Percentiles rank a stretch among this genome's conserved stretches.
These are phyloP conservation scores for Poeciliopsis prolifica DNA, from an alignment of 2,113 vertebrate genomes.

Conservation along the genomic window DNA sequence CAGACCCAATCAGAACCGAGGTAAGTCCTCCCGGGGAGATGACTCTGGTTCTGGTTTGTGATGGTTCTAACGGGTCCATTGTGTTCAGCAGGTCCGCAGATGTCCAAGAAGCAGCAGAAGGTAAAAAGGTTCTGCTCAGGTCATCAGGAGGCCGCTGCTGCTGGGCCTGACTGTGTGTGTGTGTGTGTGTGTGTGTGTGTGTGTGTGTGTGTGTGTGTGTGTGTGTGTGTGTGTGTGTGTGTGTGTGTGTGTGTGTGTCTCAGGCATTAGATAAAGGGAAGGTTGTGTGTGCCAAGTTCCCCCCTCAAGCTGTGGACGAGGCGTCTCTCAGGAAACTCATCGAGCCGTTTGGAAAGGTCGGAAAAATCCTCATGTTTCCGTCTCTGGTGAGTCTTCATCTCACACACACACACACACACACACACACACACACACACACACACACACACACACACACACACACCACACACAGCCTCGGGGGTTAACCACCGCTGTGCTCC, in stretches of 20 bases:
- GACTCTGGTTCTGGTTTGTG: background rate
- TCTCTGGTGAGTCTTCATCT: conserved; percentile 60
- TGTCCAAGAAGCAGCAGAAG: conserved; percentile 34
- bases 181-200: too few species aligned
- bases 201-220: conserved; percentile 6
- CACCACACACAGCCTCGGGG: too few species aligned
- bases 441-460: too few species aligned
- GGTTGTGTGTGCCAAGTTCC: conserved; percentile 76
- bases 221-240: too few species aligned
- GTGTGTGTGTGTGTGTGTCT: too few species aligned
- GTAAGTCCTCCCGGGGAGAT: conserved; percentile 5
- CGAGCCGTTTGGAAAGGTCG: conserved; percentile 65
- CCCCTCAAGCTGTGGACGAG: conserved; percentile 63
- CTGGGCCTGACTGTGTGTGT: too few species aligned
- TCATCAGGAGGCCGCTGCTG: background rate
- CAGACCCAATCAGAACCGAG: conserved; percentile 9
- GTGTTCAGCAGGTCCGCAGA: conserved; percentile 9
- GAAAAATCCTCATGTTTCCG: conserved; percentile 72
- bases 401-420: background rate
- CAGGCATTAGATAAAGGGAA: conserved; percentile 41
- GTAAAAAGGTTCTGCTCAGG: background rate
- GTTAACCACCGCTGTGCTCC: too few species aligned
- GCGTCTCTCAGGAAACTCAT: conserved; percentile 59
- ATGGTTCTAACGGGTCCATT: background rate
- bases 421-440: too few species aligned